Conservation (phyloP, 2,797 vertebrate genomes). For the Hippoglossus hippoglossus region DNA sequence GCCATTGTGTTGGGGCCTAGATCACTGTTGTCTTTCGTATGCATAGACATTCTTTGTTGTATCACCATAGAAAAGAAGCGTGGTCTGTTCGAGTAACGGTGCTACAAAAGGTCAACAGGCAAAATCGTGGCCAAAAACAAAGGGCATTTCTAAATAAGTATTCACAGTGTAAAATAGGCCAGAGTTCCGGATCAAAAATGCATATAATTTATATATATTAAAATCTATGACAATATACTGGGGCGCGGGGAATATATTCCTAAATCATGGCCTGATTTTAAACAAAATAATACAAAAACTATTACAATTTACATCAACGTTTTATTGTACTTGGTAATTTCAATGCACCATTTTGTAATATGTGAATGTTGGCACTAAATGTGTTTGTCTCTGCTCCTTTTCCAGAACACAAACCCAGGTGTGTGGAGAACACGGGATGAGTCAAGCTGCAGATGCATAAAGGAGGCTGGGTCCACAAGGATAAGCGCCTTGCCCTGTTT, state of each 20-base stretch:
- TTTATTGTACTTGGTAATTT: background rate
- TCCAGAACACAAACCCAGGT: conserved; percentile 63
- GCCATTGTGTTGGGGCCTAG: conserved; percentile 76
- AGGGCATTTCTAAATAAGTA: conserved; percentile 77
- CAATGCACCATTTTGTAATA: background rate
- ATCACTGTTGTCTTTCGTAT: conserved; percentile 86
- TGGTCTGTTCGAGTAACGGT: conserved; percentile 57
- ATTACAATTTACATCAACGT: background rate
- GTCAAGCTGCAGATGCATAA: conserved; percentile 67
- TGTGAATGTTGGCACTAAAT: conserved; percentile 41
- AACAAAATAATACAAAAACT: background rate
- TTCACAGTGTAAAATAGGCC: conserved; percentile 70
- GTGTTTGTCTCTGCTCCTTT: conserved; percentile 57
- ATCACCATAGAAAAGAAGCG: conserved; percentile 80
- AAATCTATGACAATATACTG: conserved; percentile 4
- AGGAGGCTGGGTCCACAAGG: conserved; percentile 58
- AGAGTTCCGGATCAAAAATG: conserved; percentile 67
- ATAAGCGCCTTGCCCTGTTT: conserved; percentile 63
- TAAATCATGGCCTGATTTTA: background rate
- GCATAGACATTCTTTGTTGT: conserved; percentile 83
- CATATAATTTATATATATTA: conserved; percentile 55
- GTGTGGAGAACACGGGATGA: conserved; percentile 56
- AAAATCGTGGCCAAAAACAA: conserved; percentile 75
- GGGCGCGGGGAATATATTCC: background rate
- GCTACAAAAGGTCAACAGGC: conserved; percentile 78